A percentile compares a stretch with the other conserved stretches of the same genome.
Evolutionary conservation across 2,113 vertebrate species (phyloP).

Genomic region (Prinia subflava): DNA sequence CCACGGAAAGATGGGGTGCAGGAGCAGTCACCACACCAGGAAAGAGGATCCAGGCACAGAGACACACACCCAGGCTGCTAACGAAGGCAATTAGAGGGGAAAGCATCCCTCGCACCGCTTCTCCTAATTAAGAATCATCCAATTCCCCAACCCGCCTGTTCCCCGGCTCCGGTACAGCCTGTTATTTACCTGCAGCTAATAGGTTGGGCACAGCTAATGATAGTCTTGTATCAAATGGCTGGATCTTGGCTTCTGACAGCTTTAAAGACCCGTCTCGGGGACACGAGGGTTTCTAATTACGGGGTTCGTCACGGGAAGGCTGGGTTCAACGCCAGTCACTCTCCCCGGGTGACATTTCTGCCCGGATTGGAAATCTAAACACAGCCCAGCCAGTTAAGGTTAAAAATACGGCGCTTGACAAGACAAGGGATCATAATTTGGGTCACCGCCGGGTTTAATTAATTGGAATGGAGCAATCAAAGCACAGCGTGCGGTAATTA

Average conservation of each 20-base stretch:
- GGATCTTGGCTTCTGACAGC: constrained; percentile 74
- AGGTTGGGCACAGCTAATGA: constrained; percentile 67
- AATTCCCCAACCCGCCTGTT: constrained; percentile 67
- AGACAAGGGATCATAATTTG: constrained; percentile 77
- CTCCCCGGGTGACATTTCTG: constrained; percentile 76
- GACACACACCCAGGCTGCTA: not conserved
- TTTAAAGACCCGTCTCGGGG: constrained; percentile 73
- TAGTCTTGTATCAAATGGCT: constrained; percentile 72
- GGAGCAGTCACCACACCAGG: fast-evolving
- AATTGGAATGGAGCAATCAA: constrained; percentile 80
- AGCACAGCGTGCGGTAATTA: constrained; percentile 73
- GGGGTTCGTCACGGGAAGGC: constrained; percentile 69
- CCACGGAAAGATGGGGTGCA: fast-evolving
- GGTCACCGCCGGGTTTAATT: constrained; percentile 81
- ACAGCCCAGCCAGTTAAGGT: constrained; percentile 72
- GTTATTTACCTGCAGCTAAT: constrained; percentile 82
- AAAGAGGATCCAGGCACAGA: not conserved
- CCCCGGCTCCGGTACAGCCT: constrained; percentile 60
- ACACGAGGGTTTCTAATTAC: constrained; percentile 78
- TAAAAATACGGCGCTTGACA: constrained; percentile 73
- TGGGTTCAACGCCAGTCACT: constrained; percentile 67
- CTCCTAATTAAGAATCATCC: constrained; percentile 72
- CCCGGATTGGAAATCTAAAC: constrained; percentile 77
- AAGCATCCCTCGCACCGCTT: constrained; percentile 42
- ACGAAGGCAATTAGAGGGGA: constrained; percentile 52